These are phyloP conservation scores for Leucophenga maculata DNA, from an alignment of 2,888 invertebrate species.

Conservation along the genomic window DNA sequence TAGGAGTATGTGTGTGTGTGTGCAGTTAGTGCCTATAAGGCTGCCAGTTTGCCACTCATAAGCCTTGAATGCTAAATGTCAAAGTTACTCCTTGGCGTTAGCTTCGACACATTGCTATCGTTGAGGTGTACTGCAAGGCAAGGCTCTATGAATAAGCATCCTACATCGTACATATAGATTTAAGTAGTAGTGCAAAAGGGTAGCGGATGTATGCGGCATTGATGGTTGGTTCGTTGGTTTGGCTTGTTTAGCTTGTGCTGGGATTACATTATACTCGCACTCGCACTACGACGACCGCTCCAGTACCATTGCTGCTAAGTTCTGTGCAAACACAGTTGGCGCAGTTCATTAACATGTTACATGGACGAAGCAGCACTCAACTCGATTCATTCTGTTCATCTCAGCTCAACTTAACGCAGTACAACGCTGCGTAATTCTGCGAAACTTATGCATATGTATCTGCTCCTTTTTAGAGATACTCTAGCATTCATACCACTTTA, in stretches of 20 bases:
- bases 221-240: too few species aligned
- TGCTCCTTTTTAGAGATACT: background rate
- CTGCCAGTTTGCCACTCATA: conserved; percentile 56
- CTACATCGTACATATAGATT: too few species aligned
- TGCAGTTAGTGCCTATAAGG: conserved; percentile 25
- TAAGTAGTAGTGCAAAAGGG: too few species aligned
- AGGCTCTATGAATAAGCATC: background rate
- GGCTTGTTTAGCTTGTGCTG: background rate
- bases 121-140: background rate
- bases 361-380: conserved; percentile 47
- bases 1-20: conserved; percentile 23
- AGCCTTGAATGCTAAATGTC: conserved; percentile 65
- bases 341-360: conserved; percentile 68
- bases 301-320: conserved; percentile 37
- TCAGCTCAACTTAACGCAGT: conserved; percentile 3
- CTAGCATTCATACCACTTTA: conserved; percentile 1
- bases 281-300: background rate
- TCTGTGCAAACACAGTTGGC: conserved; percentile 67
- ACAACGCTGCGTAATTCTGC: conserved; percentile 51
- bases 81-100: conserved; percentile 67
- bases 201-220: background rate
- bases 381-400: background rate
- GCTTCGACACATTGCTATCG: conserved; percentile 59
- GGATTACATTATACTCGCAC: conserved; percentile 1
- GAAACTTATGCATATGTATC: conserved; percentile 39